phyloP scores from a whole-genome alignment of 2,888 invertebrate species.

The Dromius quadrimaculatus region DNA sequence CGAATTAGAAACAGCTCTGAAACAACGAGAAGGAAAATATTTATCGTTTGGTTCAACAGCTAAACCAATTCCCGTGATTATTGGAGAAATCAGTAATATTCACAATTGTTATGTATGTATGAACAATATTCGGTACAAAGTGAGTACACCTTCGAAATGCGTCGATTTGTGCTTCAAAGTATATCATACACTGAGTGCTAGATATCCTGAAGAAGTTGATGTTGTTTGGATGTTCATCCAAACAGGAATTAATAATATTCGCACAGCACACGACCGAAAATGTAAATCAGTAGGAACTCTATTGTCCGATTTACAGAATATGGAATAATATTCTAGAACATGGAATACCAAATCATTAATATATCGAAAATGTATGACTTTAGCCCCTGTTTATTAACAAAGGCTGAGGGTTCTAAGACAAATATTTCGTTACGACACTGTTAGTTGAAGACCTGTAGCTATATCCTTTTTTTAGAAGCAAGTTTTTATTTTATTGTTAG shows the following conservation, averaged over 20 bases:
- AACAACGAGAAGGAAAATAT: background rate
- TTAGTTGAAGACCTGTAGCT: too few relatives aligned
- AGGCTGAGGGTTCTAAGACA: too few relatives aligned
- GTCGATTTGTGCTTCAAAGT: constrained; percentile 29
- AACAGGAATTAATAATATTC: background rate
- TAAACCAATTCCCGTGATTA: too few relatives aligned
- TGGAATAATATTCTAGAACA: background rate
- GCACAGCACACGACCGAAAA: too few relatives aligned
- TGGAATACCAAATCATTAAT: too few relatives aligned
- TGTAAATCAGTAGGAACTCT: background rate
- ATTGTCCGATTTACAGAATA: background rate
- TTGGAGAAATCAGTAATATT: background rate
- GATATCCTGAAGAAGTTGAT: constrained; percentile 18
- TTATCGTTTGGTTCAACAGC: background rate
- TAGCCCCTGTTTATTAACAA: too few relatives aligned
- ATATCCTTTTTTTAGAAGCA: too few relatives aligned
- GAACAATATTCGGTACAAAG: background rate
- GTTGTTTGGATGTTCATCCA: constrained; percentile 7
- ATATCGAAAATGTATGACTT: too few relatives aligned
- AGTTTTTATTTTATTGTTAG: too few relatives aligned
- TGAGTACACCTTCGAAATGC: constrained; percentile 8
- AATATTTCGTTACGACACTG: too few relatives aligned
- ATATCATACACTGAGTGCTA: background rate
- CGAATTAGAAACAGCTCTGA: background rate
- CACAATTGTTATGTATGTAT: background rate